These are phyloP conservation scores for Colletes gigas DNA, from an alignment of 1,140 invertebrate species.

Conservation along the genomic window DNA sequence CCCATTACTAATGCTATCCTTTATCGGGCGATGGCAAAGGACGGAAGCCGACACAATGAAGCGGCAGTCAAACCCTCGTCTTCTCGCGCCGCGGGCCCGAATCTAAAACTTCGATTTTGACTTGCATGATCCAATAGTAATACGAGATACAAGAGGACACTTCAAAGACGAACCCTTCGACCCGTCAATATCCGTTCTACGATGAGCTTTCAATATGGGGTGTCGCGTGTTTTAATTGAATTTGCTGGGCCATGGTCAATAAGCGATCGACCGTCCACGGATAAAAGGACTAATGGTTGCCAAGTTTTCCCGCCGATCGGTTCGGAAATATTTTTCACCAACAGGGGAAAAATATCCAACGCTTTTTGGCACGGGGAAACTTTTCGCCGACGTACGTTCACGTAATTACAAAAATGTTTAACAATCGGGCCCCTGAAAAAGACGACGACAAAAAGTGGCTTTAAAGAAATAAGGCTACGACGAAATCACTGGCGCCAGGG, in stretches of 20 bases:
- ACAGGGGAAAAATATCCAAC: too few relatives aligned
- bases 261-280: not conserved
- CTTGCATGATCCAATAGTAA: constrained; percentile 72
- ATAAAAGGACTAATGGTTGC: not conserved
- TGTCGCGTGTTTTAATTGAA: constrained; percentile 57
- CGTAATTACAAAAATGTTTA: constrained; percentile 34
- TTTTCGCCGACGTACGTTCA: not conserved
- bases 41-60: constrained; percentile 75
- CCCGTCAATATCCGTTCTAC: constrained; percentile 76
- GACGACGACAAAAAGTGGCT: constrained; percentile 55
- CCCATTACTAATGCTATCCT: constrained; percentile 81
- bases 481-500: constrained; percentile 75
- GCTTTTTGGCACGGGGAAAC: too few relatives aligned
- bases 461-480: constrained; percentile 34
- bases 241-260: constrained; percentile 13
- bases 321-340: too few relatives aligned
- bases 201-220: constrained; percentile 67
- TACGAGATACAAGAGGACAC: constrained; percentile 55
- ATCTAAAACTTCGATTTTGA: constrained; percentile 66
- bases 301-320: not conserved
- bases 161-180: constrained; percentile 58
- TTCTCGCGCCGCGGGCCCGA: constrained; percentile 60
- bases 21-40: constrained; percentile 73
- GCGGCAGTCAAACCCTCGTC: constrained; percentile 78
- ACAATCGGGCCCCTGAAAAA: constrained; percentile 12